Base-by-base conservation (phyloP, 1,140 invertebrate genomes). In the Vanessa tameamea region DNA sequence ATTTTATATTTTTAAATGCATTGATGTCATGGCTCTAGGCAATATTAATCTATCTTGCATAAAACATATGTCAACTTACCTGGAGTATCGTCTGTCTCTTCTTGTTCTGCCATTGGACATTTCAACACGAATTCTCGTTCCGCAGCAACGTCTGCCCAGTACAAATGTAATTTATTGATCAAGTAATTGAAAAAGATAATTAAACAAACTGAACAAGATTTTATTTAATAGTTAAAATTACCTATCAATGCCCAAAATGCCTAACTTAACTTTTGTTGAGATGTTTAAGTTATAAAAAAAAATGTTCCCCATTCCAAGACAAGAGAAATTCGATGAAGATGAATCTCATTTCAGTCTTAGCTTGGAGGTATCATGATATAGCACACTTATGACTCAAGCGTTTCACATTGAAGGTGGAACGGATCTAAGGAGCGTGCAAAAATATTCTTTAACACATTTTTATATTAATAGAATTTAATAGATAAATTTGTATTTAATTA, bases 31-130 rank as follows among this genome's bases (percentile, higher is more conserved):
- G 3, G 61, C 59, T n/a, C 59, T 47, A 47, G 47, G 15, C 51
- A 65, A 11, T 66, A 71, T 23, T 53, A 70, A 23, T 48, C 9
- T 64, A 77, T 57, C 23, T 70, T 51, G 20, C 43, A 65, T 20
- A 65, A 48, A 64, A 66, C 14, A 43, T 57, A 31, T 48, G 26
- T 37, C 37, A 51, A 67, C 89, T 73, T 93, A 93, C 76, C 94
- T 94, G 50, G 77, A 77, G 59, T 88, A 87, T 70, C 95, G 94
- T 69, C 95, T 94, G 64, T 96, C 95, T 76, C 96, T 94, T 67
- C 97, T 93, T 75, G 96, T 97, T 84, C 96, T 94, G 0, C 97
- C 97, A 77, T 96, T 97, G 1, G 97, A 97, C 97, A 97, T 97
- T 91, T 97, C 97, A 26, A 97, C 97, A 76, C 96, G 94, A 61